Evolutionary conservation across 2,797 vertebrate genomes (phyloP), one percentile per base, ranked within the genome.

Genomic region (Melanogrammus aeglefinus): DNA sequence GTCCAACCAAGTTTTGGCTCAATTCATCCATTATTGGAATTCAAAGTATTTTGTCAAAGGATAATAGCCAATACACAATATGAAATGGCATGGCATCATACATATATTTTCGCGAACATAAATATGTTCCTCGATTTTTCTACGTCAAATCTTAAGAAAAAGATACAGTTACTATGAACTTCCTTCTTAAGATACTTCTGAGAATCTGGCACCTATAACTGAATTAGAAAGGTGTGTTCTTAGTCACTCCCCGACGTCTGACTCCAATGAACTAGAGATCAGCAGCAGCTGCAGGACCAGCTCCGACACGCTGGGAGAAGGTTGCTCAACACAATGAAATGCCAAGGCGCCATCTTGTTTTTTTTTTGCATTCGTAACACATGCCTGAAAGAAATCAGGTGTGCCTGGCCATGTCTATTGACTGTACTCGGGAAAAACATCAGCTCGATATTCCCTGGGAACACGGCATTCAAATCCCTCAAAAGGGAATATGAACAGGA

Each of bases 211-310:
- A 9, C 10, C 9, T 86, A 80, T 86, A 76, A 39, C 80, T 77
- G 44, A 81, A 29, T 72, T 47, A 73, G 91, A 90, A 72, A 73
- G 9, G 10, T 36, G 24, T 24, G 38, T 73, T 41, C 72, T 39
- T 24, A 73, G 33, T 74, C 39, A 57, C 38, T 18, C 75, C 85
- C 84, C 90, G 85, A 86, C 85, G 89, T 87, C 83, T 86, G 84
- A 78, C 88, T 77, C 75, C 78, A 72, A 74, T 75, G 77, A 90
- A 89, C 39, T 87, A 91, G 89, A 91, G 91, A 91, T 87, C 90
- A 13, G 73, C 41, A 72, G 66, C 74, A 72, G 66, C 74, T 35
- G 73, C 72, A 18, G 4, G 63, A 83, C 87, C 39, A 86, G 90
- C 83, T 78, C 83, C 73, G 72, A 85, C 89, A 91, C 14, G 90